phyloP scores from a whole-genome alignment of 2,113 vertebrate species.

The Lampris megalopsis region DNA sequence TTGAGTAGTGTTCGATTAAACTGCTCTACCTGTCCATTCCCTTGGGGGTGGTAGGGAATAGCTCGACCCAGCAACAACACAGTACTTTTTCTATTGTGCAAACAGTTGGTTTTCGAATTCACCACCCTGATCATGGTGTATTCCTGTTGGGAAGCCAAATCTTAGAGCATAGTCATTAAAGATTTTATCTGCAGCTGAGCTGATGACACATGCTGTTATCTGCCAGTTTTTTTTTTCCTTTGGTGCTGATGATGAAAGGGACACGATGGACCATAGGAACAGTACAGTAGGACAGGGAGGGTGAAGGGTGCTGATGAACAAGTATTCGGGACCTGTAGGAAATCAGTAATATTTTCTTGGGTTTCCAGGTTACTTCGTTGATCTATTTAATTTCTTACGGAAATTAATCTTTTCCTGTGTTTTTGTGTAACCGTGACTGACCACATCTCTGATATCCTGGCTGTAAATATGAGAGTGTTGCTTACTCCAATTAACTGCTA shows the following conservation, averaged over 20 bases:
- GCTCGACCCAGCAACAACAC: too few relatives aligned
- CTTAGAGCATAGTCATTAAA: too few relatives aligned
- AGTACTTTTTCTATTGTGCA: too few relatives aligned
- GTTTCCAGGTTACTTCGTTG: constrained; percentile 26
- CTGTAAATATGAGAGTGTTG: constrained; percentile 76
- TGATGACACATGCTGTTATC: constrained; percentile 11
- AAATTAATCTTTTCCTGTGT: constrained; percentile 13
- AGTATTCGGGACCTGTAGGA: constrained; percentile 22
- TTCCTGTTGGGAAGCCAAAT: too few relatives aligned
- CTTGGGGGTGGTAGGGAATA: too few relatives aligned
- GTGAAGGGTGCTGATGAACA: background rate
- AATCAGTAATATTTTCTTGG: constrained; percentile 34
- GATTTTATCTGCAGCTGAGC: too few relatives aligned
- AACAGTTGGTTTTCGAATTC: too few relatives aligned
- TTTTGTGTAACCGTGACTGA: constrained; percentile 45
- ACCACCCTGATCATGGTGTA: too few relatives aligned
- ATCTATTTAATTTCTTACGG: constrained; percentile 27
- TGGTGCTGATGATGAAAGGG: constrained; percentile 29
- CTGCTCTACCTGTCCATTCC: too few relatives aligned
- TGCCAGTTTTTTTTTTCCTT: background rate
- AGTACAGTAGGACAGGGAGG: background rate
- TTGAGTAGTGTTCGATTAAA: too few relatives aligned
- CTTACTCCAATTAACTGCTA: too few relatives aligned
- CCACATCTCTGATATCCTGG: constrained; percentile 44
- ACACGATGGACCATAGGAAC: background rate